Evolutionary conservation across 2,888 invertebrate species (phyloP), one percentile per base, ranked within the genome.

Genomic region (Gibbula magus): DNA sequence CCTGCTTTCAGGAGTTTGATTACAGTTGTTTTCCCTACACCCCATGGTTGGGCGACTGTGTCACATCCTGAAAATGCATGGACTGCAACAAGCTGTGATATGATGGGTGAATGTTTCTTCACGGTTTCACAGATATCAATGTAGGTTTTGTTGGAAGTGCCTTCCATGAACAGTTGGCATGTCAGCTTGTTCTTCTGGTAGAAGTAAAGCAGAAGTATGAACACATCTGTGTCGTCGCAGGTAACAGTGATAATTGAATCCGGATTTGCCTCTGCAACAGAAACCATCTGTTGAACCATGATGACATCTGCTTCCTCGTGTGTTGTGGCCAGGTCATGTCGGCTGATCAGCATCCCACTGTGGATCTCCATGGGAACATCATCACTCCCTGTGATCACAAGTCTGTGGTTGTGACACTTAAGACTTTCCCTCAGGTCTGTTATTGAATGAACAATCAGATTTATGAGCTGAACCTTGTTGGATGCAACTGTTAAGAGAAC

Each of bases 181-280:
- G 16, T 29, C 25, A n/a, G n/a, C n/a, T 78, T 29, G 0, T 32
- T 18, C 22, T 29, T 51, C 16, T 2, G 18, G 20, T 81, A 81
- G 54, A 29, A 70, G 52, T 81, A 76, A 7, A 79, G 20, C 16
- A 81, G 61, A 0, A 81, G 25, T 13, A 79, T 56, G 54, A 79
- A 81, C 0, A 81, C 81, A 45, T 81, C 81, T 13, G 81, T 81
- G 61, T 81, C 81, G 29, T 81, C 79, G 70, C 77, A 76, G 16
- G 79, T 22, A 8, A 81, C 76, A 25, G 13, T 79, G 16, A 79
- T 56, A 35, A 16, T 29, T 3, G 16, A 20, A 13, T 54, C 20
- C 3, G 1, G n/a, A 4, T 54, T 54, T 54, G 22, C 75, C 20
- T 52, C 25, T 3, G 52, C 75, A 52, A 20, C 20, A 45, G 13